A percentile compares a stretch with the other conserved stretches of the same genome.
Conservation (phyloP, 64 coral and sea anemone species). For the Montipora capricornis region DNA sequence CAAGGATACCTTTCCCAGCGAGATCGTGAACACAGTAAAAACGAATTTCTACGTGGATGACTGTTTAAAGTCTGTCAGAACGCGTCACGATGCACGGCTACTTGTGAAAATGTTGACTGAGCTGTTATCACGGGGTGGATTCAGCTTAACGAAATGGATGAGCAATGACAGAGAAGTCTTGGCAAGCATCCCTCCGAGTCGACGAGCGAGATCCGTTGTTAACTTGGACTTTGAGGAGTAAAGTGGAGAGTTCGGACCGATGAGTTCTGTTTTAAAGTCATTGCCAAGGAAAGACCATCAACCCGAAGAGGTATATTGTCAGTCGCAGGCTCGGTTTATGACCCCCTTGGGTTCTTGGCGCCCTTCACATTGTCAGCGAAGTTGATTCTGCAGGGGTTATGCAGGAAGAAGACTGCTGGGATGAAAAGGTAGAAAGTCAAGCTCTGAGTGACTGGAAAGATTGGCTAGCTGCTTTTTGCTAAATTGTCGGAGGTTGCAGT, state of each 20-base stretch:
- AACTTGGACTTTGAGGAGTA: constrained; percentile 17
- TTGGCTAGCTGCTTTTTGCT: constrained; percentile 7
- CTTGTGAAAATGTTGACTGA: too few relatives aligned
- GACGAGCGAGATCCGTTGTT: not conserved
- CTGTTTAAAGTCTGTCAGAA: too few relatives aligned
- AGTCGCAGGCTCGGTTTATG: not conserved
- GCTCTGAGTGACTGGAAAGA: not conserved
- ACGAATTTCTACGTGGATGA: too few relatives aligned
- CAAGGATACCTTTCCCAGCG: not conserved
- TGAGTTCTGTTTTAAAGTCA: not conserved
- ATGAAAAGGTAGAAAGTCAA: not conserved
- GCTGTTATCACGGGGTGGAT: too few relatives aligned
- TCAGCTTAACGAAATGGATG: too few relatives aligned
- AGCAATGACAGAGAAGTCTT: too few relatives aligned
- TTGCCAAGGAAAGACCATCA: not conserved
- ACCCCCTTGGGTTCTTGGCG: not conserved
- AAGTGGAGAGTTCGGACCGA: constrained; percentile 19
- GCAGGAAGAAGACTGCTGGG: not conserved
- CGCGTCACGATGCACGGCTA: too few relatives aligned
- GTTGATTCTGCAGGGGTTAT: not conserved
- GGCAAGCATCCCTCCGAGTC: too few relatives aligned
- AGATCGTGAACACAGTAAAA: not conserved
- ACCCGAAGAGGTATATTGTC: not conserved
- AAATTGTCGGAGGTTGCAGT: not conserved
- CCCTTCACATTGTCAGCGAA: not conserved